phyloP scores from a whole-genome alignment of 2,888 invertebrate species.

The Tetheella fluctuosa region DNA sequence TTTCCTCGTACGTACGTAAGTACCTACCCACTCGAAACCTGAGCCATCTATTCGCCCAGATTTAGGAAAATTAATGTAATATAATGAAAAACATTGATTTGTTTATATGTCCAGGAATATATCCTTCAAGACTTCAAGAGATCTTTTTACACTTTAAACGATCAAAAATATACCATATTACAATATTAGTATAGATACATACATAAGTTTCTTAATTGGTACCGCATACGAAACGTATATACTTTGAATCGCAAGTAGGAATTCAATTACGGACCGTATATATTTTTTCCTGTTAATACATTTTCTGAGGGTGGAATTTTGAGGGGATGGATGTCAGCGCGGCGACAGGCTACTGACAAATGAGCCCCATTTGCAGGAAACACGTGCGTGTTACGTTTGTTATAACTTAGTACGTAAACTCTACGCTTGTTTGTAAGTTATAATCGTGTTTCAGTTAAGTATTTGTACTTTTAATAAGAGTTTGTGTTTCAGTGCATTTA shows the following conservation, averaged over 20 bases:
- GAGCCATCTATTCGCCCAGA: too few species aligned
- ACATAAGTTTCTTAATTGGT: background rate
- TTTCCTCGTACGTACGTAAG: too few species aligned
- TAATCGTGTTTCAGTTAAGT: background rate
- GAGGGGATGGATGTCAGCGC: conserved; percentile 24
- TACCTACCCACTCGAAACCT: too few species aligned
- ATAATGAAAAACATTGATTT: too few species aligned
- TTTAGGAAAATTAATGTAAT: too few species aligned
- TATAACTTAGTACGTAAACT: background rate
- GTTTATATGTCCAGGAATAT: too few species aligned
- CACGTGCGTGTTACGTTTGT: conserved; percentile 32
- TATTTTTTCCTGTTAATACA: background rate
- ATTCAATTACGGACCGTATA: background rate
- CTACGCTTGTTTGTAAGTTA: background rate
- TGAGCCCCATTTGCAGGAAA: conserved; percentile 41
- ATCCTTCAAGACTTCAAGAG: too few species aligned
- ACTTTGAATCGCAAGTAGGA: background rate
- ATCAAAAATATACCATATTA: too few species aligned
- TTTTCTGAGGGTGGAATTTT: background rate
- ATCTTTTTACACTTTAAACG: too few species aligned
- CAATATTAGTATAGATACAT: too few species aligned
- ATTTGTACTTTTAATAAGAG: background rate
- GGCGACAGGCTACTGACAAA: conserved; percentile 38
- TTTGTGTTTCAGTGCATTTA: too few species aligned
- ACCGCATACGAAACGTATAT: background rate